Evolutionary conservation across 2,888 invertebrate species (phyloP).

Genomic region (Choreutis nemorana): DNA sequence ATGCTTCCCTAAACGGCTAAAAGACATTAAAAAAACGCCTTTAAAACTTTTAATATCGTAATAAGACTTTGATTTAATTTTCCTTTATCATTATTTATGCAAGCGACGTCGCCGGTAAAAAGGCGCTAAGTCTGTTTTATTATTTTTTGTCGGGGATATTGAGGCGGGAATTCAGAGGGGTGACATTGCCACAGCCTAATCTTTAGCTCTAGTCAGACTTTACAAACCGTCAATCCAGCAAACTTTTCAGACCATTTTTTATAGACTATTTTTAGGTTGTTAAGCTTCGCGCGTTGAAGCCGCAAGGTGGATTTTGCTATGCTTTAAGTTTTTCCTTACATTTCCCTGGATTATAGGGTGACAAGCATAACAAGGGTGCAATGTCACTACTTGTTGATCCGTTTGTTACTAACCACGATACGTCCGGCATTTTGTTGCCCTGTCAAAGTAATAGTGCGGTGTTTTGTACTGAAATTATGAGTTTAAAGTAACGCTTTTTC

Average conservation of each 20-base stretch:
- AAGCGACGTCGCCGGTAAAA: slow-evolving; percentile 45
- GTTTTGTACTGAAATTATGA: too few species aligned
- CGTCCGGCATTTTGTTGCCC: slow-evolving; percentile 34
- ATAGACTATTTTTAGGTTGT: too few species aligned
- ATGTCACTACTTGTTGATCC: slow-evolving; percentile 45
- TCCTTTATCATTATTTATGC: slow-evolving; percentile 66
- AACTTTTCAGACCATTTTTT: too few species aligned
- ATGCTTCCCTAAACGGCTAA: slow-evolving; percentile 52
- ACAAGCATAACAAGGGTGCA: slow-evolving; percentile 26
- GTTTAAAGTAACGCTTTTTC: too few species aligned
- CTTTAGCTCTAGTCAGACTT: slow-evolving; percentile 1
- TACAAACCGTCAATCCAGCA: too few species aligned
- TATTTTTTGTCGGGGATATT: slow-evolving; percentile 31
- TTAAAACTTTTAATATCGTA: slow-evolving; percentile 62
- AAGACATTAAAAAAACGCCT: slow-evolving; percentile 61
- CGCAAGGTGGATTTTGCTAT: slow-evolving; percentile 7
- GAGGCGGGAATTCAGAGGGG: slow-evolving; percentile 32
- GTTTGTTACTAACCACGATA: slow-evolving; percentile 31
- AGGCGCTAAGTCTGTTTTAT: slow-evolving; percentile 56
- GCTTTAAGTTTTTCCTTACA: slow-evolving; percentile 7
- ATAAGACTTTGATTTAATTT: slow-evolving; percentile 67
- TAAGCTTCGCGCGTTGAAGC: too few species aligned
- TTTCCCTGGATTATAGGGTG: slow-evolving; percentile 16
- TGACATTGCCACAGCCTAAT: slow-evolving; percentile 22
- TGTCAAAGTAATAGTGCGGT: slow-evolving; percentile 28